Evolutionary conservation across 1,140 invertebrate species (phyloP).

Genomic region (Cydia splendana): DNA sequence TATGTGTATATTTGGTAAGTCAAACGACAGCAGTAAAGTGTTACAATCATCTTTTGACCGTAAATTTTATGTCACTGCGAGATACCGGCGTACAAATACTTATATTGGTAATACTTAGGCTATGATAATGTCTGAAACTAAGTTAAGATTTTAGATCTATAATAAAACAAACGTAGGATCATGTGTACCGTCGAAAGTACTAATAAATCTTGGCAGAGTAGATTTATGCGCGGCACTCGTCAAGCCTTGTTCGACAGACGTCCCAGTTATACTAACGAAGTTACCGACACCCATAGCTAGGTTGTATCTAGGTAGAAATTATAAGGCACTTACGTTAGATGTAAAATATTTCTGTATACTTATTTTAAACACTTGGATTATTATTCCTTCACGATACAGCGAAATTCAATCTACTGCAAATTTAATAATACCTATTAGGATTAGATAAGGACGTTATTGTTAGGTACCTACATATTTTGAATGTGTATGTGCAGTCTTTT

Average conservation of each 20-base stretch:
- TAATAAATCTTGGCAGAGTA: background rate
- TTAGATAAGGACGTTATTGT: too few species aligned
- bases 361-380: too few species aligned
- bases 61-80: background rate
- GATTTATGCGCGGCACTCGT: background rate
- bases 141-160: background rate
- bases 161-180: background rate
- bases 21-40: background rate
- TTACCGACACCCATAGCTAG: too few species aligned
- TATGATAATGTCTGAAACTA: background rate
- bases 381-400: too few species aligned
- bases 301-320: background rate
- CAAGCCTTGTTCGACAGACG: background rate
- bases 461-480: too few species aligned
- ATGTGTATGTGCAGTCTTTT: too few species aligned
- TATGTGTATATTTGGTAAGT: background rate
- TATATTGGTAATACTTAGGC: background rate
- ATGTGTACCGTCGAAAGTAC: background rate
- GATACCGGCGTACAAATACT: background rate
- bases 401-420: too few species aligned
- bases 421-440: too few species aligned
- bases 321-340: background rate
- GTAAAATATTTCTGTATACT: too few species aligned
- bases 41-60: background rate
- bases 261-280: background rate